phyloP scores from a whole-genome alignment of 2,797 vertebrate species.

The Sebastes hopkinsi region DNA sequence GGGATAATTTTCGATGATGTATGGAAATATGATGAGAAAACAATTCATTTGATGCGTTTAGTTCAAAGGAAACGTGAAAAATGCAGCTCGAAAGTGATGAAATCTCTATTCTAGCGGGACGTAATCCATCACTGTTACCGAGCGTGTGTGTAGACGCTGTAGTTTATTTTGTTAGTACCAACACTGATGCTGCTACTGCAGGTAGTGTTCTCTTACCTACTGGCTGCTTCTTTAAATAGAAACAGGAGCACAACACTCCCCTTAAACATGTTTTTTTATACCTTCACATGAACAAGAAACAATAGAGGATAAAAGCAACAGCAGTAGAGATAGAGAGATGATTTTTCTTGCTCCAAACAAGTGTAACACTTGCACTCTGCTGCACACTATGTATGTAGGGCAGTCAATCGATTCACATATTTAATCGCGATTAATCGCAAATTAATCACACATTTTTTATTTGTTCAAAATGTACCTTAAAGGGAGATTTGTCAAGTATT shows the following conservation, averaged over 20 bases:
- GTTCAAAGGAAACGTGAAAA: conserved; percentile 24
- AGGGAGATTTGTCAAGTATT: no score
- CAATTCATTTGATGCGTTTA: not conserved
- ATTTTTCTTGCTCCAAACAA: not conserved
- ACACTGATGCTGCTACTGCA: not conserved
- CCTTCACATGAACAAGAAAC: not conserved
- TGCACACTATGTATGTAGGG: not conserved
- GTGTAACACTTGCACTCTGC: not conserved
- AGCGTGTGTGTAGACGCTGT: not conserved
- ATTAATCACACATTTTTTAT: no score
- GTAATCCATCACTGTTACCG: conserved; percentile 12
- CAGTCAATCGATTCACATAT: not conserved
- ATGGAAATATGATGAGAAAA: not conserved
- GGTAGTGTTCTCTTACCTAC: not conserved
- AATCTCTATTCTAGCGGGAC: conserved; percentile 13
- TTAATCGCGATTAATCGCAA: no score
- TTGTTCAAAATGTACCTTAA: no score
- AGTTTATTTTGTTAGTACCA: not conserved
- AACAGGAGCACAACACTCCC: not conserved
- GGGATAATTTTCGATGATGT: not conserved
- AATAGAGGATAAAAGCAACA: not conserved
- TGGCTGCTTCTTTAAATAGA: conserved; percentile 3
- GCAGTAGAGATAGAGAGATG: not conserved
- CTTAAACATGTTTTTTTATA: not conserved
- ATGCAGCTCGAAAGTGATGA: conserved; percentile 13